Conservation (phyloP, 1,140 invertebrate genomes). For the Nasonia vitripennis region DNA sequence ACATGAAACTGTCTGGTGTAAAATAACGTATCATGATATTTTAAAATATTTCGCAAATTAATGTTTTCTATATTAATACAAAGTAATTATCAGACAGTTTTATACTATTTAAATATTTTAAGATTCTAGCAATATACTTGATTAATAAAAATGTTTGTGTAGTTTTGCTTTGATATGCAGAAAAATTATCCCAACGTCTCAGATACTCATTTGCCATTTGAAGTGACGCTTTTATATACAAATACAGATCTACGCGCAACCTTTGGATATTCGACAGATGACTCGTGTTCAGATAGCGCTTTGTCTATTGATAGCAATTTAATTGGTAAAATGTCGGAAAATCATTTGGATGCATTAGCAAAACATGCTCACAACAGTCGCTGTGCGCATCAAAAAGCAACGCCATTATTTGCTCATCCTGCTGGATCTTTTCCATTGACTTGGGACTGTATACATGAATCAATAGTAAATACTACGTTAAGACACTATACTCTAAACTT, state of each 20-base stretch:
- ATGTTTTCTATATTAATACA: no score
- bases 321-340: background rate
- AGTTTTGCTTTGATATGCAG: background rate
- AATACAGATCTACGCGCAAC: background rate
- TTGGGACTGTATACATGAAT: slow-evolving; percentile 12
- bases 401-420: background rate
- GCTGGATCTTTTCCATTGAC: background rate
- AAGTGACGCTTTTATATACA: background rate
- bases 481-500: background rate
- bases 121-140: no score
- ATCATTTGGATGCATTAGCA: background rate
- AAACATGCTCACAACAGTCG: background rate
- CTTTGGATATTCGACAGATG: background rate
- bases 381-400: slow-evolving; percentile 16
- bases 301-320: background rate
- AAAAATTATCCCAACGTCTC: background rate
- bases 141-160: background rate
- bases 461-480: slow-evolving; percentile 7
- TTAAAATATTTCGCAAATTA: no score
- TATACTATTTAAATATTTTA: no score
- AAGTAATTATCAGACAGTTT: no score
- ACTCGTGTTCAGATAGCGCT: background rate
- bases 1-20: no score
- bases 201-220: slow-evolving; percentile 2
- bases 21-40: no score